A percentile compares a stretch with the other conserved stretches of the same genome.
Conservation (phyloP, 2,797 vertebrate genomes). For the Peromyscus attwateri region DNA sequence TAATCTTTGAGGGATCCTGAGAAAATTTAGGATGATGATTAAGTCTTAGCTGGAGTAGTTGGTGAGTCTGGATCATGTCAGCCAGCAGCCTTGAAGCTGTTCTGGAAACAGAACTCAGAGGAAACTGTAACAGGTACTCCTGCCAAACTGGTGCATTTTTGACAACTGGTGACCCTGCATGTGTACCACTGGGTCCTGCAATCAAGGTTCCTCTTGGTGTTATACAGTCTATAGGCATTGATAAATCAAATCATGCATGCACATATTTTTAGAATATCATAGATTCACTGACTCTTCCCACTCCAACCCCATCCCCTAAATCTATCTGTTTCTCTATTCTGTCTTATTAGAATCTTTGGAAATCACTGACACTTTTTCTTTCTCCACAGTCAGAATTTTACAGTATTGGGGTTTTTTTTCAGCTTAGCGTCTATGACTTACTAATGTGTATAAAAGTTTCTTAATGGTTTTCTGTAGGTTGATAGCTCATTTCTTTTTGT, state of each 20-base stretch:
- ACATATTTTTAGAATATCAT: background rate
- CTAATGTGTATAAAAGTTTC: background rate
- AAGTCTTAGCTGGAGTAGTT: too few species aligned
- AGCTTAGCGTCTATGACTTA: background rate
- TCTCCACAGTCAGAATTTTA: background rate
- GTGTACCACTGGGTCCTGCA: background rate
- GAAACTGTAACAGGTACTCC: too few species aligned
- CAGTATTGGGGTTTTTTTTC: background rate
- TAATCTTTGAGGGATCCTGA: too few species aligned
- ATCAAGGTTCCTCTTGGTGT: background rate
- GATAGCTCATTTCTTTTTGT: background rate
- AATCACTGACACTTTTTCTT: background rate
- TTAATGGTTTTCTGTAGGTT: background rate
- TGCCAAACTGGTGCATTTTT: background rate
- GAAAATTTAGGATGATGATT: too few species aligned
- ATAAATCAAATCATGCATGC: background rate
- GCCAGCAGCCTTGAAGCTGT: too few species aligned
- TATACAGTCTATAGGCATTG: background rate
- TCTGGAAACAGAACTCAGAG: too few species aligned
- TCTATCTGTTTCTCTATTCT: background rate
- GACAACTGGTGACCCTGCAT: background rate
- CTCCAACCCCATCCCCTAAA: background rate
- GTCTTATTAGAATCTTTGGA: background rate
- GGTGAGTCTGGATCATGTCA: too few species aligned
- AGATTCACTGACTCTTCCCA: background rate